These are phyloP conservation scores for Panagrolaimus sp. DNA, from an alignment of 1,140 invertebrate species.

Conservation along the genomic window DNA sequence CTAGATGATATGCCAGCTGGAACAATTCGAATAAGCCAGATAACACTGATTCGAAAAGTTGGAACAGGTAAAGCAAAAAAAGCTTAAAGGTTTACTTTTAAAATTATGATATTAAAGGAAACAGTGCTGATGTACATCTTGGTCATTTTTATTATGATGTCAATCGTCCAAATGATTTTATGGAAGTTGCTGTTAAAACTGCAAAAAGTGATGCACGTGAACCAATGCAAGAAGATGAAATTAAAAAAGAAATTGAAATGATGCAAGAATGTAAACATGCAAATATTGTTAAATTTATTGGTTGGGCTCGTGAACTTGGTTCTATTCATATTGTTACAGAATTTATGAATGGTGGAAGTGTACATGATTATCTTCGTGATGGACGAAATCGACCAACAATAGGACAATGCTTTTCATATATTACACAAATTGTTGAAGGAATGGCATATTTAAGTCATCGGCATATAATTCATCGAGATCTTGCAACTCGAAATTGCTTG, in stretches of 20 bases:
- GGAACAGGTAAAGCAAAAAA: too few species aligned
- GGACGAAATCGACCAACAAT: conserved; percentile 22
- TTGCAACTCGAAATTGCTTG: conserved; percentile 86
- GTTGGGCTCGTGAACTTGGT: not conserved
- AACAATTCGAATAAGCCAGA: too few species aligned
- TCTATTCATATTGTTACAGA: conserved; percentile 33
- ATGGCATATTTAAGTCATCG: conserved; percentile 92
- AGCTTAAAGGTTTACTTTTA: too few species aligned
- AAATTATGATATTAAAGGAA: too few species aligned
- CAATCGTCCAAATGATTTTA: not conserved
- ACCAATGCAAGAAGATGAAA: not conserved
- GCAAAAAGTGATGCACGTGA: not conserved
- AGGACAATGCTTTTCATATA: conserved; percentile 80
- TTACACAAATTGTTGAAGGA: conserved; percentile 87
- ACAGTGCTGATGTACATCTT: not conserved
- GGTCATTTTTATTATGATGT: not conserved
- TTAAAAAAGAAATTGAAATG: not conserved
- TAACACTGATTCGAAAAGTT: too few species aligned
- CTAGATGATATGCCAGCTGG: too few species aligned
- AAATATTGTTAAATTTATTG: not conserved
- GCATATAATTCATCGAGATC: conserved; percentile 86
- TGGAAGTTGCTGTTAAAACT: conserved; percentile 2
- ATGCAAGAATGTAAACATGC: not conserved
- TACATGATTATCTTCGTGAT: conserved; percentile 24
- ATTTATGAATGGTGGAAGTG: conserved; percentile 31